Conservation (phyloP, 2,888 invertebrate species). For the Eudemis profundana region DNA sequence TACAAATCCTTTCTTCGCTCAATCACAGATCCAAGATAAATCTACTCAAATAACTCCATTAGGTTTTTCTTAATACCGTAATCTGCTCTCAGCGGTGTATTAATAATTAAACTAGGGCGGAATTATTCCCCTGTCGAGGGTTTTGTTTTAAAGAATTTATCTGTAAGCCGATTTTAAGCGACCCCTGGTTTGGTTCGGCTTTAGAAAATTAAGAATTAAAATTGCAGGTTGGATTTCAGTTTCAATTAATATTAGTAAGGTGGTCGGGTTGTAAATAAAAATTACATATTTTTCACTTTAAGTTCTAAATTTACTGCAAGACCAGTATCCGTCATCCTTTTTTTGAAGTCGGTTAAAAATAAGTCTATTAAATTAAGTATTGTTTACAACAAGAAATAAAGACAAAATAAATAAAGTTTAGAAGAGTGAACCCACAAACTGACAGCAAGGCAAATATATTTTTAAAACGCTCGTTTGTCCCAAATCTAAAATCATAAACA, state of each 20-base stretch:
- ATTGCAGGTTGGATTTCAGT: conserved; percentile 46
- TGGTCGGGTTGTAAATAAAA: not conserved
- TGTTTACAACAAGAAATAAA: too few relatives aligned
- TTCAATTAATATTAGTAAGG: conserved; percentile 20
- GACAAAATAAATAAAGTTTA: too few relatives aligned
- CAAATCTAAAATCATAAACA: conserved; percentile 40
- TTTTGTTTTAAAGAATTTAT: conserved; percentile 68
- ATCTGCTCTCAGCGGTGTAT: conserved; percentile 70
- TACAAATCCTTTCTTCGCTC: conserved; percentile 5
- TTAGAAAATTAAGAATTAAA: conserved; percentile 61
- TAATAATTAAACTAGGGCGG: conserved; percentile 77
- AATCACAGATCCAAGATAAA: conserved; percentile 10
- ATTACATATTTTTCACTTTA: not conserved
- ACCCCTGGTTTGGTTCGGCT: conserved; percentile 51
- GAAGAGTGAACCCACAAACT: not conserved
- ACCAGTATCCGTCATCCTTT: too few relatives aligned
- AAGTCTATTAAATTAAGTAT: too few relatives aligned
- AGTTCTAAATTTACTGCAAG: not conserved
- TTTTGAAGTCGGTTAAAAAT: too few relatives aligned
- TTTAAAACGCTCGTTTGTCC: conserved; percentile 20
- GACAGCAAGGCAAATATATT: too few relatives aligned
- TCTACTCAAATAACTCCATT: conserved; percentile 53
- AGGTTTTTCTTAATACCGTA: conserved; percentile 64
- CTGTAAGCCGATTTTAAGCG: conserved; percentile 59
- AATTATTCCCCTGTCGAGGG: conserved; percentile 58